Evolutionary conservation across 2,888 invertebrate species (phyloP).

Genomic region (Pyrocoelia pectoralis): DNA sequence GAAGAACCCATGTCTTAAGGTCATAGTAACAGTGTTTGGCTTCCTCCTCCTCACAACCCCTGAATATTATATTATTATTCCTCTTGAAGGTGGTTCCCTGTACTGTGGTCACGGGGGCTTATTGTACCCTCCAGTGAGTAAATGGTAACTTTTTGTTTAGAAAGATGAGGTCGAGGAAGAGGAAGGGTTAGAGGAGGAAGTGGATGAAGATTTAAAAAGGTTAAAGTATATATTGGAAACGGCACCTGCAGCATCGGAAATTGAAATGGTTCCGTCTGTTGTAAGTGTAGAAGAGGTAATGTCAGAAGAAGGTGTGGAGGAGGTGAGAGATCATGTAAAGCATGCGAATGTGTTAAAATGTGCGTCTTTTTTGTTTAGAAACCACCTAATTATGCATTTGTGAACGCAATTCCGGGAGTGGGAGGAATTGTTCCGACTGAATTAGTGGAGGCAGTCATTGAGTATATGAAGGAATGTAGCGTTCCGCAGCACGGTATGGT

Average conservation of each 20-base stretch:
- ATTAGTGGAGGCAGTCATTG: constrained; percentile 62
- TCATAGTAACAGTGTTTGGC: no score
- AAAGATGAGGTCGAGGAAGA: constrained; percentile 32
- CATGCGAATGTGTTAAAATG: no score
- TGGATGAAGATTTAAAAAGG: constrained; percentile 28
- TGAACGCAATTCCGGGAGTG: constrained; percentile 67
- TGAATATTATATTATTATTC: no score
- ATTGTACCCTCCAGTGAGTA: no score
- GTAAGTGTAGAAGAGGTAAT: constrained; percentile 29
- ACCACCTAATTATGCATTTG: constrained; percentile 43
- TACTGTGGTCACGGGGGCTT: no score
- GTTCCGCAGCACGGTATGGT: constrained; percentile 70
- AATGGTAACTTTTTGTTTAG: neutral
- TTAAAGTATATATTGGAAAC: constrained; percentile 7
- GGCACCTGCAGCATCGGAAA: neutral
- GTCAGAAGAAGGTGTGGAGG: constrained; percentile 20
- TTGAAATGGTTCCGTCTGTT: neutral
- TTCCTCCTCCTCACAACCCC: no score
- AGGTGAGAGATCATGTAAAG: no score
- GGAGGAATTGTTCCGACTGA: constrained; percentile 64
- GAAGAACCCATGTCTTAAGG: no score
- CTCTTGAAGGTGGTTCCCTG: no score
- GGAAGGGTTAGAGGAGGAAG: constrained; percentile 29
- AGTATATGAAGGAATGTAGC: constrained; percentile 64
- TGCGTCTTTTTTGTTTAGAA: no score